Evolutionary conservation across 2,797 vertebrate species (phyloP).

Genomic region (Dendrocincla fuliginosa): DNA sequence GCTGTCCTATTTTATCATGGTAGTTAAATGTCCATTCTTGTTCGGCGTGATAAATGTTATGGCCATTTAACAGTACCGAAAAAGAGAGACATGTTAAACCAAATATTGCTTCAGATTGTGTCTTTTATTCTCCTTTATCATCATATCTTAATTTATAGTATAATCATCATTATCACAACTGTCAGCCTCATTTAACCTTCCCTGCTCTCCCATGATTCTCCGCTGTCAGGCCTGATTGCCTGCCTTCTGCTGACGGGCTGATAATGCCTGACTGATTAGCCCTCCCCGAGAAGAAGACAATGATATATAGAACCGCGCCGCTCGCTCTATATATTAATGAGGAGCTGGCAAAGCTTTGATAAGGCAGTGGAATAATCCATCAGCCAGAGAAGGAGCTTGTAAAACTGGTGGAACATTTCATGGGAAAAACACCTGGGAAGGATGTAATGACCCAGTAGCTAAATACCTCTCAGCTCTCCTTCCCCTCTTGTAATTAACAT

Average conservation of each 20-base stretch:
- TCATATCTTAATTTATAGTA: slow-evolving; percentile 96
- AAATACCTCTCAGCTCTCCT: slow-evolving; percentile 76
- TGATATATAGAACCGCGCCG: slow-evolving; percentile 84
- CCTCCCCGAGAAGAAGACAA: slow-evolving; percentile 86
- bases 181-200: slow-evolving; percentile 91
- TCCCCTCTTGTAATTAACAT: slow-evolving; percentile 78
- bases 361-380: slow-evolving; percentile 85
- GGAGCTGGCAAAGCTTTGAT: slow-evolving; percentile 90
- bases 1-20: slow-evolving; percentile 83
- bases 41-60: slow-evolving; percentile 85
- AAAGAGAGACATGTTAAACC: slow-evolving; percentile 88
- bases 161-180: slow-evolving; percentile 91
- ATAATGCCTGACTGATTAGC: slow-evolving; percentile 89
- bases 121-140: slow-evolving; percentile 89
- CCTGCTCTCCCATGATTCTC: slow-evolving; percentile 89
- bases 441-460: slow-evolving; percentile 78
- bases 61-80: slow-evolving; percentile 83
- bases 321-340: slow-evolving; percentile 91
- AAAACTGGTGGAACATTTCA: slow-evolving; percentile 78
- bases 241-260: slow-evolving; percentile 87
- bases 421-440: slow-evolving; percentile 81
- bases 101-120: slow-evolving; percentile 88
- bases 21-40: slow-evolving; percentile 86
- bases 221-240: slow-evolving; percentile 86
- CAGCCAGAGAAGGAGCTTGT: slow-evolving; percentile 81